Base-by-base conservation (phyloP, 2,888 invertebrate species). In the Ypsolopha sequella region DNA sequence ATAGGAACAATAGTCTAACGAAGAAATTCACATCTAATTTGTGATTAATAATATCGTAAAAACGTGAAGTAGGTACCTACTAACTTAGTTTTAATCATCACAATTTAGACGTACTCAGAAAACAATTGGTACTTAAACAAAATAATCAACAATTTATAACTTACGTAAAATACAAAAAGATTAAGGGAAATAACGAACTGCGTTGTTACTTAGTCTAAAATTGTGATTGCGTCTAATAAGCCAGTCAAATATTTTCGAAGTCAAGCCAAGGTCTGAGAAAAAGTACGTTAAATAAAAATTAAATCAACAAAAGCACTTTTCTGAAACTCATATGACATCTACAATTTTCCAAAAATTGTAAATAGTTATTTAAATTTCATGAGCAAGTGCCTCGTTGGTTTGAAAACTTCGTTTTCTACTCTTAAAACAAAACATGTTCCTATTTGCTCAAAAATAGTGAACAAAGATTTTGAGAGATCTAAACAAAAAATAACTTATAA, bases 391-490 rank as follows among this genome's bases (percentile, higher is more conserved):
- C 24, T 2, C 24, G 4, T 41, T n/a, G 1, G 41, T n/a, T n/a
- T n/a, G n/a, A n/a, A n/a, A n/a, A n/a, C n/a, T n/a, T n/a, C 9
- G 8, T 35, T 47, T 13, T 6, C 10, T 7, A 36, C 36, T 35
- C 2, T 24, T 24, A 24, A 24, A 24, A 24, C 47, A 35, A 64
- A 64, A 60, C 54, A 43, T n/a, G 33, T 51, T 54, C 52, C 51
- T 59, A 62, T 65, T 61, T 50, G 6, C 52, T 53, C 52, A 62
- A 55, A 55, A 63, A 64, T 56, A 55, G 54, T 46, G 51, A 52
- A 6, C 3, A n/a, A n/a, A n/a, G 35, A 44, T 56, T 60, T 62
- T 56, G 48, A 41, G 33, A 44, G 45, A 41, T 36, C 35, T 13
- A n/a, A 14, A 10, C 10, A n/a, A 44, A 33, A 9, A 2, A 9